Evolutionary conservation across 1,140 invertebrate species (phyloP).

Genomic region (Calephelis virginiensis): DNA sequence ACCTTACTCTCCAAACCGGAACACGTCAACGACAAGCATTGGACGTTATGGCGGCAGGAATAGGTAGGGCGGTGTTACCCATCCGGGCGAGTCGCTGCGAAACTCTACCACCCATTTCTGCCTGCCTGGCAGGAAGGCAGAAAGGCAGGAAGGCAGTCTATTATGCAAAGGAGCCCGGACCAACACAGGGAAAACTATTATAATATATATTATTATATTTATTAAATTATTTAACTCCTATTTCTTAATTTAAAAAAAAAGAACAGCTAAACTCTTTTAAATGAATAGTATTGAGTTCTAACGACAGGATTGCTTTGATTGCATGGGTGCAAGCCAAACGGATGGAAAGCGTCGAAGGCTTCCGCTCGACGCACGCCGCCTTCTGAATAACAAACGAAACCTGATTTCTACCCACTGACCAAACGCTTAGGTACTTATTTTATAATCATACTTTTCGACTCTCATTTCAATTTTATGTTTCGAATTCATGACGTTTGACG

Average conservation of each 20-base stretch:
- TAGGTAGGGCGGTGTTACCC: too few species aligned
- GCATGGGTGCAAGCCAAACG: constrained; percentile 44
- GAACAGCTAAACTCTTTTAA: neutral
- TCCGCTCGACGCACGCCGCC: constrained; percentile 56
- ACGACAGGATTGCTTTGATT: constrained; percentile 30
- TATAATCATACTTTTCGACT: constrained; percentile 41
- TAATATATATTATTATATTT: too few species aligned
- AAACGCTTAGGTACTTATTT: constrained; percentile 39
- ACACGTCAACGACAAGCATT: too few species aligned
- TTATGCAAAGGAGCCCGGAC: too few species aligned
- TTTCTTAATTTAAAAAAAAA: neutral
- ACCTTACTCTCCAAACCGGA: too few species aligned
- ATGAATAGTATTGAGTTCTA: neutral
- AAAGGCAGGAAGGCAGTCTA: too few species aligned
- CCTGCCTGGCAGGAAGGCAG: too few species aligned
- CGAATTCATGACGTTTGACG: neutral
- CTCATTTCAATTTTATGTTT: constrained; percentile 21
- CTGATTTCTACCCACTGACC: constrained; percentile 73
- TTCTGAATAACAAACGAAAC: constrained; percentile 75
- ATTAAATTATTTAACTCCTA: too few species aligned
- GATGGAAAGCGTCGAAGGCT: constrained; percentile 68
- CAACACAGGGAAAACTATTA: too few species aligned
- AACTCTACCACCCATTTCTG: too few species aligned
- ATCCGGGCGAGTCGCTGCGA: too few species aligned
- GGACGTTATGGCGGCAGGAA: too few species aligned